These are phyloP conservation scores for Macropis europaea DNA, from an alignment of 2,888 invertebrate genomes.

Conservation along the genomic window DNA sequence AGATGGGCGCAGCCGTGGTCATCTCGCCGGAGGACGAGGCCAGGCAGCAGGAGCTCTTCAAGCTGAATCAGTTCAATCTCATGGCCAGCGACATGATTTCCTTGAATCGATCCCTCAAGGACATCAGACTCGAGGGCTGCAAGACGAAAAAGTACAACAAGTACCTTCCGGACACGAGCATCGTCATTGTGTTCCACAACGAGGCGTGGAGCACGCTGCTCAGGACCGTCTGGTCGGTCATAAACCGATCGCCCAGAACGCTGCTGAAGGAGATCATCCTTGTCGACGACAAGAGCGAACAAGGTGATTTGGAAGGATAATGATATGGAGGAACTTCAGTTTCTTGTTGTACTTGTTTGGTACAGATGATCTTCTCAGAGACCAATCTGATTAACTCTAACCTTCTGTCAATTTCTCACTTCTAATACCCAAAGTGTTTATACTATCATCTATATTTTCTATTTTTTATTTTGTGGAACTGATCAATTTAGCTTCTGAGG, in stretches of 20 bases:
- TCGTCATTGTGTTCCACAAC: conserved; percentile 99
- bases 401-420: no score
- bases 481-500: no score
- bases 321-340: no score
- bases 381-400: no score
- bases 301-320: conserved; percentile 83
- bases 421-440: no score
- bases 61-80: conserved; percentile 99
- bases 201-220: conserved; percentile 99
- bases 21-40: conserved; percentile 93
- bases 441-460: no score
- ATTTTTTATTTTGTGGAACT: no score
- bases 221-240: conserved; percentile 97
- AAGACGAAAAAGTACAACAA: conserved; percentile 89
- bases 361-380: no score
- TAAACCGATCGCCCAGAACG: conserved; percentile 94
- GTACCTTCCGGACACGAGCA: conserved; percentile 94
- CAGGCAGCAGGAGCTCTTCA: conserved; percentile 96
- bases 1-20: conserved; percentile 93
- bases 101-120: conserved; percentile 95
- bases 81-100: conserved; percentile 99
- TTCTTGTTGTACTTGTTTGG: no score
- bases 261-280: conserved; percentile 96
- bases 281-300: conserved; percentile 98
- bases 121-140: conserved; percentile 95